These are phyloP conservation scores for Megathymus violae DNA, from an alignment of 1,140 invertebrate species.

Conservation along the genomic window DNA sequence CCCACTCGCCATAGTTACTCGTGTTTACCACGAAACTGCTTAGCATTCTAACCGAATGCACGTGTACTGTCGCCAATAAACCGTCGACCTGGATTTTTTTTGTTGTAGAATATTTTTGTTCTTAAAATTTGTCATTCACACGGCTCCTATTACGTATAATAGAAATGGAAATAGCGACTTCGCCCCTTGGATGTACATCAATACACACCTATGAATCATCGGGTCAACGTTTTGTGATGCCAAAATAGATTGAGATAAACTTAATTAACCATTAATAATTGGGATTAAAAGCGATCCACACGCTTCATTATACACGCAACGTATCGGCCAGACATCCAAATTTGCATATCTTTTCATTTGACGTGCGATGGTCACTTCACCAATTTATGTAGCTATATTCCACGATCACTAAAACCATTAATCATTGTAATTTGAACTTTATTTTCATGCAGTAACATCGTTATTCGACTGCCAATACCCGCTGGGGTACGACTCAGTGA, in stretches of 20 bases:
- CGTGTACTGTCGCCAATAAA: constrained; percentile 72
- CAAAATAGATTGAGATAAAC: constrained; percentile 67
- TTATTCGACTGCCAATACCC: constrained; percentile 24
- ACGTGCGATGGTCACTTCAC: constrained; percentile 44
- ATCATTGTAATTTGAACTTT: constrained; percentile 45
- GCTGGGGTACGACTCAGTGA: constrained; percentile 54
- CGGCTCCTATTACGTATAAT: constrained; percentile 37
- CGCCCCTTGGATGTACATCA: constrained; percentile 39
- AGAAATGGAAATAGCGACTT: constrained; percentile 28
- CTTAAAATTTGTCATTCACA: constrained; percentile 68
- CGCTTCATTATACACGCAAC: constrained; percentile 50
- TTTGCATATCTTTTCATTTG: constrained; percentile 77
- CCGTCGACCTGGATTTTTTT: constrained; percentile 73
- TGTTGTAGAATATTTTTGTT: constrained; percentile 65
- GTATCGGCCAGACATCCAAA: constrained; percentile 55
- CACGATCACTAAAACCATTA: constrained; percentile 12
- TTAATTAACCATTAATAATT: constrained; percentile 71
- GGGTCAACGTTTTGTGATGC: constrained; percentile 57
- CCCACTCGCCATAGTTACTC: constrained; percentile 57
- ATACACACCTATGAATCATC: constrained; percentile 50
- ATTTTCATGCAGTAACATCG: constrained; percentile 33
- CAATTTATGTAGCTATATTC: neutral
- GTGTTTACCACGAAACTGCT: constrained; percentile 76
- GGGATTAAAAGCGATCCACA: constrained; percentile 57
- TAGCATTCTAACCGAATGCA: constrained; percentile 77